A percentile compares a stretch with the other conserved stretches of the same genome.
These are phyloP conservation scores for Halcyon chelicuti DNA, from an alignment of 2,797 vertebrate species.

Conservation along the genomic window DNA sequence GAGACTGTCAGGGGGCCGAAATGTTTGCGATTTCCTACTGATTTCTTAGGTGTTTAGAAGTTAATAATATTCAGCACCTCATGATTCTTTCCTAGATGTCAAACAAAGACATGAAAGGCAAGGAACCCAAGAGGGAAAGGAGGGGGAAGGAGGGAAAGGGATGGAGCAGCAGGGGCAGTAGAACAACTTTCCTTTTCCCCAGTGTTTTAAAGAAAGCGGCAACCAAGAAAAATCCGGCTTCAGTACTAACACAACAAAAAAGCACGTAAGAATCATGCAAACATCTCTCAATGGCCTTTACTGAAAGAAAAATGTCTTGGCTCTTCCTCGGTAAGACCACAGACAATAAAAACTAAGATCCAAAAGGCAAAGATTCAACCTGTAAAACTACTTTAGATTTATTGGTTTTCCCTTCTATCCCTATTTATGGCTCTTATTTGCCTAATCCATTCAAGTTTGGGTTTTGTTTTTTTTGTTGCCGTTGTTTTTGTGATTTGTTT, in stretches of 20 bases:
- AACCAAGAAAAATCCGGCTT: neutral
- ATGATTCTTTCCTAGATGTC: slow-evolving; percentile 80
- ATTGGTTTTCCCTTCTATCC: slow-evolving; percentile 11
- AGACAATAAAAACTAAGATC: slow-evolving; percentile 16
- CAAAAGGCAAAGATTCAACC: neutral
- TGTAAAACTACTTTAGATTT: neutral
- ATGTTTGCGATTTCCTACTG: slow-evolving; percentile 80
- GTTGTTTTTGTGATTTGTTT: neutral
- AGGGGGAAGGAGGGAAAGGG: slow-evolving; percentile 42
- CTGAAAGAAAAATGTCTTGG: slow-evolving; percentile 41
- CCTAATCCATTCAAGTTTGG: slow-evolving; percentile 11
- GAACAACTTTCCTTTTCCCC: slow-evolving; percentile 45
- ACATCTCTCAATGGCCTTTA: neutral
- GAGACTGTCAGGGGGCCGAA: slow-evolving; percentile 72
- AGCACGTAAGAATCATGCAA: neutral
- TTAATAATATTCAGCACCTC: slow-evolving; percentile 84
- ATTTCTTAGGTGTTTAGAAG: slow-evolving; percentile 84
- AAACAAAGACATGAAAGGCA: slow-evolving; percentile 81
- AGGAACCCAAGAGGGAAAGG: slow-evolving; percentile 71
- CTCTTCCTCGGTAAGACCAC: slow-evolving; percentile 55
- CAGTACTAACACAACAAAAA: slow-evolving; percentile 16
- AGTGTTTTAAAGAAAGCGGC: neutral
- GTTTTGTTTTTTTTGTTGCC: neutral
- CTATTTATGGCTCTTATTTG: slow-evolving; percentile 45
- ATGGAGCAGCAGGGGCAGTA: neutral